Conservation (phyloP, 2,113 vertebrate species). For the Rynchops niger region DNA sequence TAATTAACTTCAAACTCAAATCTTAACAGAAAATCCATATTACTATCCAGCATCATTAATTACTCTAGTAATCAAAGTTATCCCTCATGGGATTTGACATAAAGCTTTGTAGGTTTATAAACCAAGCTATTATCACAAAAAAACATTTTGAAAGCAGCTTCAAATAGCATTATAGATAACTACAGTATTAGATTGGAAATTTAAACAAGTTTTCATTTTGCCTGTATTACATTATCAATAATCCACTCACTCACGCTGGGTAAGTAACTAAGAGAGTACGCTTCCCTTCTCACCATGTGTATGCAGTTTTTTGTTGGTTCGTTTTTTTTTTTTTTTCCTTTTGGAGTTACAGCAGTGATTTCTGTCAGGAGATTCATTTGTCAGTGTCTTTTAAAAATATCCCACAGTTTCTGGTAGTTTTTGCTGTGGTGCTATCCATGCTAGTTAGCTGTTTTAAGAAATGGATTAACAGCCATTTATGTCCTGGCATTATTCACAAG, state of each 20-base stretch:
- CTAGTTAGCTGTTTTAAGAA: background rate
- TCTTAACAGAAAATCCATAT: constrained; percentile 94
- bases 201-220: constrained; percentile 45
- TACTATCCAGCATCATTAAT: constrained; percentile 93
- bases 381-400: constrained; percentile 6
- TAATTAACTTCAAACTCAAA: constrained; percentile 97
- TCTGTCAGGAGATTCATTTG: background rate
- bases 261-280: background rate
- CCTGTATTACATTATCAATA: background rate
- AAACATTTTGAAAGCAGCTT: constrained; percentile 60
- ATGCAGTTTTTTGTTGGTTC: accelerated
- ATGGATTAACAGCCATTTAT: background rate
- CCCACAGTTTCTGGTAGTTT: background rate
- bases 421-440: background rate
- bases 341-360: background rate
- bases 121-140: constrained; percentile 65
- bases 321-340: background rate
- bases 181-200: constrained; percentile 43
- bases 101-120: constrained; percentile 86
- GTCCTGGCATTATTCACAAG: background rate
- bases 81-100: constrained; percentile 84
- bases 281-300: background rate
- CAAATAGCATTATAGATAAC: constrained; percentile 50
- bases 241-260: background rate
- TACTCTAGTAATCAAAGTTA: constrained; percentile 94